A percentile compares a stretch with the other conserved stretches of the same genome.
Evolutionary conservation across 2,888 invertebrate species (phyloP).

Genomic region (Plagodis dolabraria): DNA sequence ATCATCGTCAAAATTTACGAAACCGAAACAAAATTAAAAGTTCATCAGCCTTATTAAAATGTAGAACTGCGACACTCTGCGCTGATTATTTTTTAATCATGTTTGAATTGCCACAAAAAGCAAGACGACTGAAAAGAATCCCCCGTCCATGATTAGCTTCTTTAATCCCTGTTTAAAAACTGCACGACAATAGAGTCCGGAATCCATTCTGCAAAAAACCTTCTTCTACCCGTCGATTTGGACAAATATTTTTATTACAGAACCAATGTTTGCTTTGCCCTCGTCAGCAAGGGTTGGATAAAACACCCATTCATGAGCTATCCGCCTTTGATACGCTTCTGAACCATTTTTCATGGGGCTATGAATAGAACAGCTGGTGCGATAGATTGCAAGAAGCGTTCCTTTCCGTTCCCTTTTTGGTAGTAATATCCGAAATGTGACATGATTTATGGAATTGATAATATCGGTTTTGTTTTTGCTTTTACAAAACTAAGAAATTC

Average conservation of each 20-base stretch:
- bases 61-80: conserved; percentile 9
- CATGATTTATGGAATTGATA: conserved; percentile 28
- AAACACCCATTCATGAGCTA: conserved; percentile 68
- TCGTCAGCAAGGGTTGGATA: conserved; percentile 75
- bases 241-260: conserved; percentile 83
- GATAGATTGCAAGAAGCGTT: conserved; percentile 56
- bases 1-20: too few relatives aligned
- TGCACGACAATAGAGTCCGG: conserved; percentile 69
- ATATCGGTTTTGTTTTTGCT: conserved; percentile 22
- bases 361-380: conserved; percentile 67
- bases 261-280: conserved; percentile 79
- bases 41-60: conserved; percentile 10
- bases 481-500: conserved; percentile 30
- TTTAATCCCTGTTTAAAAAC: conserved; percentile 78
- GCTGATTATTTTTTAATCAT: conserved; percentile 43
- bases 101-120: conserved; percentile 40
- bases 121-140: conserved; percentile 32
- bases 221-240: conserved; percentile 68
- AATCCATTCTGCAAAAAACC: conserved; percentile 66
- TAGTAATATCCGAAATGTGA: conserved; percentile 39
- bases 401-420: conserved; percentile 51
- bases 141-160: conserved; percentile 73
- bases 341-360: conserved; percentile 62
- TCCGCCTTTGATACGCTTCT: conserved; percentile 68
- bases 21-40: not conserved